These are phyloP conservation scores for Rambutsinella grinnellia DNA, from an alignment of 2,888 invertebrate species.

Conservation along the genomic window DNA sequence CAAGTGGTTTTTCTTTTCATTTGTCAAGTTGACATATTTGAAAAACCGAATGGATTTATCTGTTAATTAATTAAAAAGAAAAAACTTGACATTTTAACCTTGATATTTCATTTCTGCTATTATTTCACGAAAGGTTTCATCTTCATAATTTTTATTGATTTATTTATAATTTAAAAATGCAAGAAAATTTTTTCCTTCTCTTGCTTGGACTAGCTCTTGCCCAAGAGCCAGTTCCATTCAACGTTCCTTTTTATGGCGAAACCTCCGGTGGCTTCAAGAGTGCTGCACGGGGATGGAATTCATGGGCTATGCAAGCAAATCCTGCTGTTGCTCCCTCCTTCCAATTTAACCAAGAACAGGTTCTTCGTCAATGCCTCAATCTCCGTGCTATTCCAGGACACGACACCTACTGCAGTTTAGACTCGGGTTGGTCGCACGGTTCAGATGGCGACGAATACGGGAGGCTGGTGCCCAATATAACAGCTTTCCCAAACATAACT, in stretches of 20 bases:
- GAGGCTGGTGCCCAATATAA: background rate
- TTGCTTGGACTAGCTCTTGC: no score
- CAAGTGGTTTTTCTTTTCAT: no score
- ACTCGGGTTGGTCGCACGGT: constrained; percentile 5
- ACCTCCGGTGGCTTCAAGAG: background rate
- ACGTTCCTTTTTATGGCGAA: constrained; percentile 3
- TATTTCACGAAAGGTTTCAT: no score
- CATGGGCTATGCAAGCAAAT: constrained; percentile 3
- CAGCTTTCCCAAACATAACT: constrained; percentile 1
- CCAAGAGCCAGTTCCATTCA: background rate
- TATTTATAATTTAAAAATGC: no score
- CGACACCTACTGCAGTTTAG: constrained; percentile 13
- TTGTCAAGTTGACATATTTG: no score
- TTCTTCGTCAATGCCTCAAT: background rate
- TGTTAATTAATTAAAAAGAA: no score
- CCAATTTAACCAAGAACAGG: background rate
- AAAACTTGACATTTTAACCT: no score
- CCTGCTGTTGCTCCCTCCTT: background rate
- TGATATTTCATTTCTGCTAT: no score
- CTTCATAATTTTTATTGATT: no score
- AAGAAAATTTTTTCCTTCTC: no score
- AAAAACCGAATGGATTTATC: no score
- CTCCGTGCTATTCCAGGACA: constrained; percentile 1
- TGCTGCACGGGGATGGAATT: constrained; percentile 9
- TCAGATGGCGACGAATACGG: constrained; percentile 4